These are phyloP conservation scores for Aleiodes testaceus DNA, from an alignment of 2,888 invertebrate species.

Conservation along the genomic window DNA sequence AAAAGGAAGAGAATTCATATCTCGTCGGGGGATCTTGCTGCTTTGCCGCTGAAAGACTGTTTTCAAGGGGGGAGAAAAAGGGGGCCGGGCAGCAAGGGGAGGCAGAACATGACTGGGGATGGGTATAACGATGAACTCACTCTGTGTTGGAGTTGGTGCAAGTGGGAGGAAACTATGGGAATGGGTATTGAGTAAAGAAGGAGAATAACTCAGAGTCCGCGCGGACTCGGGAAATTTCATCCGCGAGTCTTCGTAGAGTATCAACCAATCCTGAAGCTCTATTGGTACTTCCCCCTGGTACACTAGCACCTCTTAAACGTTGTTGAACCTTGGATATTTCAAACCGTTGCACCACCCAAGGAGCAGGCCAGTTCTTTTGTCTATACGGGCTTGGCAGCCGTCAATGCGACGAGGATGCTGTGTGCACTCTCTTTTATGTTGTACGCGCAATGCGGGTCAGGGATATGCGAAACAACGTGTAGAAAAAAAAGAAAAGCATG, in stretches of 20 bases:
- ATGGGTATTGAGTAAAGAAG: constrained; percentile 10
- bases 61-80: constrained; percentile 61
- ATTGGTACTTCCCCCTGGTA: constrained; percentile 23
- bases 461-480: constrained; percentile 41
- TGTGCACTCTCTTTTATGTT: constrained; percentile 23
- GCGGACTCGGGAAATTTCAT: constrained; percentile 48
- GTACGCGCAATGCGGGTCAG: constrained; percentile 54
- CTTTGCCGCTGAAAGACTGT: constrained; percentile 70
- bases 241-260: constrained; percentile 45
- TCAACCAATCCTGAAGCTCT: constrained; percentile 40
- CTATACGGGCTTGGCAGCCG: constrained; percentile 57
- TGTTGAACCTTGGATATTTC: constrained; percentile 31
- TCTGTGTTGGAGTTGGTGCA: constrained; percentile 15
- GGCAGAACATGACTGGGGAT: constrained; percentile 41
- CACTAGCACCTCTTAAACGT: constrained; percentile 36
- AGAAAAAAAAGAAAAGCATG: constrained; percentile 23
- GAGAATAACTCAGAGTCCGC: constrained; percentile 50
- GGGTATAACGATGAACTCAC: constrained; percentile 20
- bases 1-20: constrained; percentile 72
- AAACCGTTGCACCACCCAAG: constrained; percentile 52
- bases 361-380: constrained; percentile 64
- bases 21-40: constrained; percentile 71
- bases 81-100: constrained; percentile 38
- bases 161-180: constrained; percentile 31
- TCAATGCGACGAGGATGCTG: constrained; percentile 61